Percentiles rank a stretch among this genome's conserved stretches.
These are phyloP conservation scores for Tiliacea aurago DNA, from an alignment of 2,888 invertebrate species.

Conservation along the genomic window DNA sequence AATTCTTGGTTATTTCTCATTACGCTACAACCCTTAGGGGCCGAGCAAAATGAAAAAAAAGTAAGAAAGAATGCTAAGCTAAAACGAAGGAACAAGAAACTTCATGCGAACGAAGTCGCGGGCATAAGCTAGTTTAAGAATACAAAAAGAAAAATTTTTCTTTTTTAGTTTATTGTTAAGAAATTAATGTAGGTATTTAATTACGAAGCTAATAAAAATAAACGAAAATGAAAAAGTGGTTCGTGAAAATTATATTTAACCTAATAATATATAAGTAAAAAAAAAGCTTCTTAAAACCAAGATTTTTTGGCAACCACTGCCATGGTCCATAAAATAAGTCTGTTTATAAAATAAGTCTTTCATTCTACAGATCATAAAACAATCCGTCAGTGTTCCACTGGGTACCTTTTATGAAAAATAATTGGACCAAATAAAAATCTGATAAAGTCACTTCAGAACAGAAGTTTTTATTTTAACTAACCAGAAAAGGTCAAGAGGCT, in stretches of 20 bases:
- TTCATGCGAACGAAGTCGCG: too few relatives aligned
- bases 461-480: conserved; percentile 26
- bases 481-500: conserved; percentile 30
- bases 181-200: background rate
- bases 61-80: too few relatives aligned
- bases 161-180: background rate
- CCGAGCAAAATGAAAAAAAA: too few relatives aligned
- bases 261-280: background rate
- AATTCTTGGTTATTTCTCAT: too few relatives aligned
- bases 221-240: background rate
- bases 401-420: conserved; percentile 23
- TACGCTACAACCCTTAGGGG: too few relatives aligned
- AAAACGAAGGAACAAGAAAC: too few relatives aligned
- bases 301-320: background rate
- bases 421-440: conserved; percentile 20
- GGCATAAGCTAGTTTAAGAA: background rate
- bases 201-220: background rate
- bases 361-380: background rate
- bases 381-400: background rate
- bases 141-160: background rate
- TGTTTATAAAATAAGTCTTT: background rate
- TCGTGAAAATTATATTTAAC: background rate
- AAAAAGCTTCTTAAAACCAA: background rate
- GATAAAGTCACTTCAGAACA: conserved; percentile 14
- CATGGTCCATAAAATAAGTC: too few relatives aligned